A percentile compares a stretch with the other conserved stretches of the same genome.
Conservation (phyloP, 92 coral and sea anemone species). For the Paramuricea clavata region DNA sequence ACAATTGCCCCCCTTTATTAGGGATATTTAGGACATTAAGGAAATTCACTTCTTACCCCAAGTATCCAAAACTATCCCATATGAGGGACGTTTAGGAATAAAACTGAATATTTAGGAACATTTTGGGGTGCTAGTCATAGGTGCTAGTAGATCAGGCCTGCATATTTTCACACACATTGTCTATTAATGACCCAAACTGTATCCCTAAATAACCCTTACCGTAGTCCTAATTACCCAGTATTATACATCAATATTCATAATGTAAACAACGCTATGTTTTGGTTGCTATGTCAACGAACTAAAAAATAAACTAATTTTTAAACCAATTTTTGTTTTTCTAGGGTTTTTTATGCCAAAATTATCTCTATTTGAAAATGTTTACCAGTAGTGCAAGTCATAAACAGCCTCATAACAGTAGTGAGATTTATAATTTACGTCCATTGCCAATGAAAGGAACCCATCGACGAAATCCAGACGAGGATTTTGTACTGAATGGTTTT, state of each 20-base stretch:
- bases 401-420: conserved; percentile 62
- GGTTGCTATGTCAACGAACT: conserved; percentile 12
- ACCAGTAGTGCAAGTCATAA: conserved; percentile 87
- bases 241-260: too few relatives aligned
- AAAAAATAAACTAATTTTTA: not conserved
- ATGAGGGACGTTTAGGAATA: not conserved
- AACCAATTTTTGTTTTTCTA: not conserved
- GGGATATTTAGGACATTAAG: not conserved
- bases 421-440: conserved; percentile 81
- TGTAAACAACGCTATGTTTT: not conserved
- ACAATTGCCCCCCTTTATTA: not conserved
- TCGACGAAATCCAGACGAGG: conserved; percentile 95
- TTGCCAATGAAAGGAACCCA: conserved; percentile 87
- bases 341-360: not conserved
- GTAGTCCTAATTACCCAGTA: not conserved
- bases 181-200: too few relatives aligned
- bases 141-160: too few relatives aligned
- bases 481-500: conserved; percentile 86
- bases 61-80: not conserved
- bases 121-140: too few relatives aligned
- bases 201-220: too few relatives aligned
- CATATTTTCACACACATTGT: too few relatives aligned
- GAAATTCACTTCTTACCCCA: not conserved
- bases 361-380: conserved; percentile 68
- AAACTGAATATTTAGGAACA: too few relatives aligned